Percentiles rank a stretch among this genome's conserved stretches.
These are phyloP conservation scores for Trissonchulus latispiculum DNA, from an alignment of 2,888 invertebrate genomes.

Conservation along the genomic window DNA sequence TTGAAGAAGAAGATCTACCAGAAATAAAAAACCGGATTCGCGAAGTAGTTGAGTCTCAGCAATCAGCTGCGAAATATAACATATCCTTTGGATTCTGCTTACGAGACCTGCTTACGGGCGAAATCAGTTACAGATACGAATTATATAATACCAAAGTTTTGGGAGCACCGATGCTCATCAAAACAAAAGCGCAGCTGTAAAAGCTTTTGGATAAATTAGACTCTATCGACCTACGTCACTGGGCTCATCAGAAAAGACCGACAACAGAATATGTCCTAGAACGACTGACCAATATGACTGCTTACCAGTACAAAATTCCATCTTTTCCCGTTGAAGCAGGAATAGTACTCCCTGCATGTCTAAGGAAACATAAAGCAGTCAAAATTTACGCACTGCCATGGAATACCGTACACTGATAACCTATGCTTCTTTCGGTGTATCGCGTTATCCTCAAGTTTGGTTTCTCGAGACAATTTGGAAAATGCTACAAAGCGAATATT, in stretches of 20 bases:
- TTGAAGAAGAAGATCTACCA: neutral
- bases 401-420: neutral
- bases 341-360: neutral
- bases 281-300: constrained; percentile 1
- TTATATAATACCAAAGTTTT: neutral
- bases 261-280: neutral
- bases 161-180: neutral
- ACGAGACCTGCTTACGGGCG: neutral
- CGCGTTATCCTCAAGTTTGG: neutral
- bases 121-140: neutral
- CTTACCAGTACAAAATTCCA: neutral
- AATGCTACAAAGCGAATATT: neutral
- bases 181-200: neutral
- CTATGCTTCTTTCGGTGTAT: constrained; percentile 10
- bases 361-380: neutral
- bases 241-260: neutral
- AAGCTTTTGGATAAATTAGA: neutral
- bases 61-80: neutral
- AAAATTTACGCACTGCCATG: neutral
- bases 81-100: neutral
- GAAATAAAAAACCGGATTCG: neutral
- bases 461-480: neutral
- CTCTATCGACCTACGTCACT: neutral
- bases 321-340: neutral
- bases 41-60: neutral